Evolutionary conservation across 23 tunicate genomes (phyloP), one percentile per base, ranked within the genome.

Genomic region (Trididemnum nubilum): DNA sequence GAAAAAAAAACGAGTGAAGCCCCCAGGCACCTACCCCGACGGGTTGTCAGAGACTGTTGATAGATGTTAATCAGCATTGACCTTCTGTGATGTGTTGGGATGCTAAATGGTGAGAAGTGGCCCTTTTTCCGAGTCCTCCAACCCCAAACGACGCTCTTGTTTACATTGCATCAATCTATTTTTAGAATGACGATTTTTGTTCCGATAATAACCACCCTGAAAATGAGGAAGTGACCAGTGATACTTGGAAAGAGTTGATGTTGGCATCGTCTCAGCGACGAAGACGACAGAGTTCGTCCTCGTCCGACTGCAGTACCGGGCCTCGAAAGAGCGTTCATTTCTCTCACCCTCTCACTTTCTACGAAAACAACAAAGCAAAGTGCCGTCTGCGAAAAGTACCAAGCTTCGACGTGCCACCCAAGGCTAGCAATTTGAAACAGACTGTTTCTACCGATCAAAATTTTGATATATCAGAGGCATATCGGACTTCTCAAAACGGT

Each of bases 261-360:
- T 22, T 76, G 54, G 2, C 57, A 1, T n/a, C 86, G 3, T 66
- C 83, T 25, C 12, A 24, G 32, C 30, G 91, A 27, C 33, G 91
- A 1, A 73, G 93, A 1, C 80, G 93, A 9, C 84, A 71, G 52
- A 76, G 87, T 34, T 82, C 87, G 1, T 76, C 83, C 1, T 88
- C 93, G 18, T 88, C 93, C n/a, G 87, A 82, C 28, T 82, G 83
- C 79, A 82, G 87, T 61, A 60, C 36, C 35, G 86, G 83, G 26
- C 58, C 82, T n/a, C 24, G 87, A 28, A 88, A 88, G 52, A 58
- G 51, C 35, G 93, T 88, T 32, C 85, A 80, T 35, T 88, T 88
- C 50, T 88, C 93, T 70, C 93, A 88, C 67, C 93, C 93, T 24
- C 72, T 88, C 30, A 51, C 76, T 1, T 77, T 75, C 65, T 82